Percentiles rank a stretch among this genome's conserved stretches.
Evolutionary conservation across 2,797 vertebrate genomes (phyloP).

Genomic region (Anniella stebbinsi): DNA sequence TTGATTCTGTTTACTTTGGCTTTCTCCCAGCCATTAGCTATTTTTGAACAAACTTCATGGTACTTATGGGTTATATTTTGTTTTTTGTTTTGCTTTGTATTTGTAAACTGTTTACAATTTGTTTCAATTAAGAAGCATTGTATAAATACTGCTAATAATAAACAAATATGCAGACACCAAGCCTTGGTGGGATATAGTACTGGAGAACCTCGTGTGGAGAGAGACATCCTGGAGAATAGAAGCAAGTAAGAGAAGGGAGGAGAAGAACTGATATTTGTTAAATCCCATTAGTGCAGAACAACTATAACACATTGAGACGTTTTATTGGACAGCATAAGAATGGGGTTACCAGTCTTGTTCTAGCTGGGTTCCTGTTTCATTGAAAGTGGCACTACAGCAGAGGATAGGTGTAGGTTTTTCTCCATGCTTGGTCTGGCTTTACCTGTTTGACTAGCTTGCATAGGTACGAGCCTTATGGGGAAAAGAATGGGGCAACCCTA

Average conservation of each 20-base stretch:
- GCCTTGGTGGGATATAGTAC: background rate
- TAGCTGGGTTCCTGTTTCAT: background rate
- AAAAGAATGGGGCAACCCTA: background rate
- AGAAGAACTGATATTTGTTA: background rate
- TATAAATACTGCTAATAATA: too few species aligned
- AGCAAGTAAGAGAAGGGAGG: background rate
- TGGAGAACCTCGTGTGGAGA: background rate
- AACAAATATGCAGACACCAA: background rate
- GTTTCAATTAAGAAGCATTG: too few species aligned
- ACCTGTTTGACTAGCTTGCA: background rate
- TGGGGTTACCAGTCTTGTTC: background rate
- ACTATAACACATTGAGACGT: background rate
- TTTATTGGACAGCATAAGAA: background rate
- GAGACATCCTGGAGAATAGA: too few species aligned
- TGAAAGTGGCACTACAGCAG: background rate
- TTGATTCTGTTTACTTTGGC: too few species aligned
- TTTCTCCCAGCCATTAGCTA: too few species aligned
- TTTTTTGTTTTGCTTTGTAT: too few species aligned
- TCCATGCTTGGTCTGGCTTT: background rate
- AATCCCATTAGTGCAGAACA: background rate
- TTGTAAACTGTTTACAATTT: too few species aligned
- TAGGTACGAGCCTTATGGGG: background rate
- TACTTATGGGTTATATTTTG: too few species aligned
- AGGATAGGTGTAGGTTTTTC: background rate
- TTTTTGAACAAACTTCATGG: too few species aligned